Base-by-base conservation (phyloP, 2,797 vertebrate genomes). In the Oreochromis grahami region DNA sequence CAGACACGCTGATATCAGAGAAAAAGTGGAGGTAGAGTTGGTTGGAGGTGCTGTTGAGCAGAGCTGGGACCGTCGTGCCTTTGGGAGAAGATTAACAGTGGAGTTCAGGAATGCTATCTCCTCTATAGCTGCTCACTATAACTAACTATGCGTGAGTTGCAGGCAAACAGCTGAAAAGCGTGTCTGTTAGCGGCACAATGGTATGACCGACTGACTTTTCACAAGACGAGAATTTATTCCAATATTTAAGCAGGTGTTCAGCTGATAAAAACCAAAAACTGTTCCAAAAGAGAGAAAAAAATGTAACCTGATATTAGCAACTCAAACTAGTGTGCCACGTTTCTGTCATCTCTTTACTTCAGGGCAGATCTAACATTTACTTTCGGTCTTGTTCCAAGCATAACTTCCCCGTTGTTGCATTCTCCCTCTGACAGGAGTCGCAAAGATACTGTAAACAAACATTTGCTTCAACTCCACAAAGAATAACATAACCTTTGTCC, bases 1-100 rank as follows among this genome's bases (percentile, higher is more conserved):
- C 99, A 7, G 99, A 99, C 86, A 99, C 99, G 1, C 99, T 99
- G 93, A 99, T 99, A 89, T 99, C 99, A 1, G 99, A 99, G 91
- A 98, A 99, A 95, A 99, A 99, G 89, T 99, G 99, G 80, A 99
- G 97, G 90, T 99, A 99, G 84, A 99, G 98, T 90, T 99, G 98
- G 94, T 99, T 99, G 92, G 99, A 99, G 60, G 98, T 99, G 96
- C 98, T 99, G 96, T 99, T 99, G 89, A 99, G 96, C 77, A 99
- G 96, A 3, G 98, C 98, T 3, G 99, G 99, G 77, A 99, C 98
- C 0, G 98, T 98, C 6, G 99, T 98, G 89, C 99, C 99, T 99
- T 91, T n/a, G 87, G 51, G 85, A 86, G 41, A 88, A 88, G 86
- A 92, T 87, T 79, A 87, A 91, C 78, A 78, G 70, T 15, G 7